Evolutionary conservation across 2,113 vertebrate species (phyloP).

Genomic region (Neolamprologus longior): DNA sequence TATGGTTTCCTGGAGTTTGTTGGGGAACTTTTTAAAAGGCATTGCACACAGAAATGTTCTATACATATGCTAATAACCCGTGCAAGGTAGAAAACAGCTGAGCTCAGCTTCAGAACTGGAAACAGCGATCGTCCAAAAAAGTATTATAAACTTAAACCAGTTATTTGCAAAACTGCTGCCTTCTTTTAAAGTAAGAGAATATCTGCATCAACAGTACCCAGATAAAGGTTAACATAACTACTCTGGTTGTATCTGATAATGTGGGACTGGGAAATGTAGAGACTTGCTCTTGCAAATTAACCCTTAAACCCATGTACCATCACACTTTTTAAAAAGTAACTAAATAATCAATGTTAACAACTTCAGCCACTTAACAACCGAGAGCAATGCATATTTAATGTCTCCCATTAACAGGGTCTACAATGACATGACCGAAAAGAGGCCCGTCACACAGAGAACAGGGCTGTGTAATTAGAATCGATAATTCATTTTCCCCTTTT

Average conservation of each 20-base stretch:
- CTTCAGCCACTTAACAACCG: slow-evolving; percentile 28
- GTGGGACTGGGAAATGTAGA: neutral
- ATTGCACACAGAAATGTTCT: slow-evolving; percentile 24
- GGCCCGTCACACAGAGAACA: slow-evolving; percentile 25
- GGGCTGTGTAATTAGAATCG: slow-evolving; percentile 71
- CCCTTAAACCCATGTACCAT: neutral
- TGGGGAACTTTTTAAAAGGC: slow-evolving; percentile 22
- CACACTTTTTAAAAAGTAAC: slow-evolving; percentile 28
- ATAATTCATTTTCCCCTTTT: slow-evolving; percentile 74
- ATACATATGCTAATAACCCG: slow-evolving; percentile 25
- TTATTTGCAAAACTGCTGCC: neutral
- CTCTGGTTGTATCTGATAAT: neutral
- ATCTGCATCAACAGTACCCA: neutral
- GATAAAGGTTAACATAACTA: neutral
- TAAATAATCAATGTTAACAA: slow-evolving; percentile 53
- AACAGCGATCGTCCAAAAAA: neutral
- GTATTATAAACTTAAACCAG: neutral
- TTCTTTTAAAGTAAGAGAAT: neutral
- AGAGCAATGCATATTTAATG: slow-evolving; percentile 15
- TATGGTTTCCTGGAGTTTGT: neutral
- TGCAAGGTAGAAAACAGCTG: neutral
- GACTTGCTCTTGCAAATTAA: neutral
- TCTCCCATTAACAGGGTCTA: slow-evolving; percentile 40
- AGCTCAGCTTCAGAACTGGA: neutral
- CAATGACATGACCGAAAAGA: slow-evolving; percentile 30